Conservation (phyloP, 2,797 vertebrate species). For the Typhlichthys subterraneus region DNA sequence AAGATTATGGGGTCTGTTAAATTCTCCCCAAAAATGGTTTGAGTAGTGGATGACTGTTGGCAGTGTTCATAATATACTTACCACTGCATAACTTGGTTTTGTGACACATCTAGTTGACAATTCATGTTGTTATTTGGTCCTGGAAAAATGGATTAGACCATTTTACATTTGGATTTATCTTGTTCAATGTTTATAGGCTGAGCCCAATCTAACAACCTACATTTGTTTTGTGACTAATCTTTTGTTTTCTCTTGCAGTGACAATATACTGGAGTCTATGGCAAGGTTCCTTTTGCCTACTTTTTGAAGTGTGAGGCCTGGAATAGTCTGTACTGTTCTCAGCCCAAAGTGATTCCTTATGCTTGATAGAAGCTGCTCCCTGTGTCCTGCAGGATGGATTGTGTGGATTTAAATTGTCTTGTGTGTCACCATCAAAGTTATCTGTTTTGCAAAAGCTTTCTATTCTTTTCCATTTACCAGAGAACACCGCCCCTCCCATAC, state of each 20-base stretch:
- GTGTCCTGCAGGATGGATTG: conserved; percentile 77
- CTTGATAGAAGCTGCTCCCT: conserved; percentile 54
- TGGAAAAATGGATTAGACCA: conserved; percentile 7
- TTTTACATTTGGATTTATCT: background rate
- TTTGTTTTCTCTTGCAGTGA: conserved; percentile 64
- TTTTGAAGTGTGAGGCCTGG: conserved; percentile 47
- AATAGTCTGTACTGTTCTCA: conserved; percentile 40
- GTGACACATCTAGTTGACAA: conserved; percentile 34
- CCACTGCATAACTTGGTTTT: conserved; percentile 10
- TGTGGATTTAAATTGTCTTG: conserved; percentile 67
- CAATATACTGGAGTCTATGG: conserved; percentile 39
- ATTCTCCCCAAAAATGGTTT: conserved; percentile 2
- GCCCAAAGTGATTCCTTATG: conserved; percentile 70
- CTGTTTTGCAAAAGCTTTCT: conserved; percentile 62
- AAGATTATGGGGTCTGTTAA: background rate
- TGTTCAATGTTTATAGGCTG: background rate
- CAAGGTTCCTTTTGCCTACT: conserved; percentile 31
- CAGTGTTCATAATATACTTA: background rate
- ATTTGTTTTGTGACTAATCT: conserved; percentile 17
- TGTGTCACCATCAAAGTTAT: conserved; percentile 57
- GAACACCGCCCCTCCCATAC: conserved; percentile 65
- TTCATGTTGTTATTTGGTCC: conserved; percentile 44
- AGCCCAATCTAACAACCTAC: conserved; percentile 1
- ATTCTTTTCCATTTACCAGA: conserved; percentile 64
- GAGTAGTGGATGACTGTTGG: background rate